Evolutionary conservation across 2,888 invertebrate genomes (phyloP).

Genomic region (Drosophila subsilvestris): DNA sequence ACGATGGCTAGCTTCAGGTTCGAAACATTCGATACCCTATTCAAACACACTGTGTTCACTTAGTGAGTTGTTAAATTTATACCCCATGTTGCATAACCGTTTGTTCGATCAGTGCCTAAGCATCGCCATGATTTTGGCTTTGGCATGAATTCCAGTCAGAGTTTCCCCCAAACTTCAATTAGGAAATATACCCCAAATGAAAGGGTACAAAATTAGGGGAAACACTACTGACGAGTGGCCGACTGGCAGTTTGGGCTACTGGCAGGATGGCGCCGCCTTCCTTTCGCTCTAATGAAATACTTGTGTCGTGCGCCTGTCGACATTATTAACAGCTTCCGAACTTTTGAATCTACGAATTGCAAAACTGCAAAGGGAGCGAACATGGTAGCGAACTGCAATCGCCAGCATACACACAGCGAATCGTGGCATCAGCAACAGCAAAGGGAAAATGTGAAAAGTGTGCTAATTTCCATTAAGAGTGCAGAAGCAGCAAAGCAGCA

Average conservation of each 20-base stretch:
- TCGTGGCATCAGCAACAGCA: neutral
- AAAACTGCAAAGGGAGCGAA: slow-evolving; percentile 23
- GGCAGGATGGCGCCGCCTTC: slow-evolving; percentile 16
- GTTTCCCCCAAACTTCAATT: too few species aligned
- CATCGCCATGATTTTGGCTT: neutral
- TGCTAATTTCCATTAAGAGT: slow-evolving; percentile 64
- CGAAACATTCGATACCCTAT: neutral
- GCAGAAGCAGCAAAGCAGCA: slow-evolving; percentile 28
- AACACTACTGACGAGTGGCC: slow-evolving; percentile 34
- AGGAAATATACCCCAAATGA: neutral
- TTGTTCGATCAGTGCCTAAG: too few species aligned
- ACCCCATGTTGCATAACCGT: too few species aligned
- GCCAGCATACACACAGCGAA: slow-evolving; percentile 11
- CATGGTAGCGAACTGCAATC: slow-evolving; percentile 43
- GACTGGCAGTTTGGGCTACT: slow-evolving; percentile 16
- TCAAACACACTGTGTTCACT: neutral
- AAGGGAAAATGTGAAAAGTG: slow-evolving; percentile 60
- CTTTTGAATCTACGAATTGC: slow-evolving; percentile 63
- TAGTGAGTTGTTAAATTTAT: too few species aligned
- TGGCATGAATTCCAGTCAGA: neutral
- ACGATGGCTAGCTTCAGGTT: neutral
- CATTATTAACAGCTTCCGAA: slow-evolving; percentile 74
- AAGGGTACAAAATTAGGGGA: slow-evolving; percentile 39
- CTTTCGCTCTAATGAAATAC: slow-evolving; percentile 69
- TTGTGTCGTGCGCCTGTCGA: slow-evolving; percentile 75